Conservation (phyloP, 92 coral and sea anemone genomes). For the Actinostola sp. region DNA sequence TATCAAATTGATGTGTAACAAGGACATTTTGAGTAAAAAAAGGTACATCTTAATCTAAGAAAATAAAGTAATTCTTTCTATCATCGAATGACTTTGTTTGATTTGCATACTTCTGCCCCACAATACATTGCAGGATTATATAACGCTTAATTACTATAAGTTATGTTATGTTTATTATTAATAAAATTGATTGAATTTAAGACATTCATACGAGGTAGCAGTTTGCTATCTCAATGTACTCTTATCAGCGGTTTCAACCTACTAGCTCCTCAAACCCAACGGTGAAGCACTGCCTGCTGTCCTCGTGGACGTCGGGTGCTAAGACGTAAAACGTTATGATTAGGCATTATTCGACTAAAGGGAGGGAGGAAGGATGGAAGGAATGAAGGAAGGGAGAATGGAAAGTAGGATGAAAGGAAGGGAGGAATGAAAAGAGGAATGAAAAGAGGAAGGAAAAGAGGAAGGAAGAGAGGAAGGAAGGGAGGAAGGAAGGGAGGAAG, state of each 20-base stretch:
- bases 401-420: background rate
- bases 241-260: background rate
- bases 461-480: too few relatives aligned
- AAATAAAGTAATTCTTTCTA: constrained; percentile 22
- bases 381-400: background rate
- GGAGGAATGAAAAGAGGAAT: background rate
- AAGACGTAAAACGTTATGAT: background rate
- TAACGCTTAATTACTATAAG: background rate
- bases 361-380: background rate
- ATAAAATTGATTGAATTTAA: background rate
- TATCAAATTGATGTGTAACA: constrained; percentile 11
- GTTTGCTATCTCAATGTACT: background rate
- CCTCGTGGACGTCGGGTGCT: constrained; percentile 18
- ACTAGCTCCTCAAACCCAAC: constrained; percentile 5
- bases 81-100: background rate
- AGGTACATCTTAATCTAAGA: constrained; percentile 26
- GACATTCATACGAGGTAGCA: background rate
- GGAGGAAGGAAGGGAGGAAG: too few relatives aligned
- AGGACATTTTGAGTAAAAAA: background rate
- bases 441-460: too few relatives aligned
- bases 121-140: background rate
- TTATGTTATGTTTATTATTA: background rate
- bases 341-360: too few relatives aligned
- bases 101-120: background rate
- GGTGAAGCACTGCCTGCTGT: constrained; percentile 18